Evolutionary conservation across 2,113 vertebrate genomes (phyloP).

Genomic region (Hydrochoerus hydrochaeris): DNA sequence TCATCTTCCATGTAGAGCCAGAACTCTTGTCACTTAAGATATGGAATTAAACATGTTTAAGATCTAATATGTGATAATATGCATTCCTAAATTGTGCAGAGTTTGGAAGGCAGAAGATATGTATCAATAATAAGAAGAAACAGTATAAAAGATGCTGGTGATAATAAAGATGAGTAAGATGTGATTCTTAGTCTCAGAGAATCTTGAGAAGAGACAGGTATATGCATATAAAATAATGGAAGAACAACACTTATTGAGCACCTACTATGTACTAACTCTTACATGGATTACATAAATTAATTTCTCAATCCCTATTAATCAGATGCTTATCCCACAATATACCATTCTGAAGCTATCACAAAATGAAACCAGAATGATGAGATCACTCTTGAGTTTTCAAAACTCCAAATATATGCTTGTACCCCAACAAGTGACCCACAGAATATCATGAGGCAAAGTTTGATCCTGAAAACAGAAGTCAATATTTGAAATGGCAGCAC

Average conservation of each 20-base stretch:
- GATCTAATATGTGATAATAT: background rate
- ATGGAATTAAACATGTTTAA: background rate
- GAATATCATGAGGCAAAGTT: background rate
- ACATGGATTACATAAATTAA: background rate
- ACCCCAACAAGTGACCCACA: background rate
- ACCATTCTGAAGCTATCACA: slow-evolving; percentile 31
- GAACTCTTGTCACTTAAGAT: background rate
- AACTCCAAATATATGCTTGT: background rate
- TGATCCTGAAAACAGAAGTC: slow-evolving; percentile 26
- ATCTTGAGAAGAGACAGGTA: background rate
- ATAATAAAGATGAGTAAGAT: background rate
- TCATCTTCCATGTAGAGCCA: background rate
- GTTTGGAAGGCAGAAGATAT: background rate
- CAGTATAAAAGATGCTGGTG: background rate
- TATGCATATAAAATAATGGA: background rate
- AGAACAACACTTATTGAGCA: background rate
- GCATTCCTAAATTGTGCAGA: background rate
- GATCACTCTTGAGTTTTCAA: background rate
- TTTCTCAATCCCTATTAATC: background rate
- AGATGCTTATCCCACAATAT: background rate
- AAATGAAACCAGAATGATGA: background rate
- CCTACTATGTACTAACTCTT: background rate
- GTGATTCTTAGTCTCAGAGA: background rate
- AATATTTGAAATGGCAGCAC: background rate
- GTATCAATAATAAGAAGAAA: background rate